These are phyloP conservation scores for Megastigmus dorsalis DNA, from an alignment of 2,888 invertebrate genomes.

Conservation along the genomic window DNA sequence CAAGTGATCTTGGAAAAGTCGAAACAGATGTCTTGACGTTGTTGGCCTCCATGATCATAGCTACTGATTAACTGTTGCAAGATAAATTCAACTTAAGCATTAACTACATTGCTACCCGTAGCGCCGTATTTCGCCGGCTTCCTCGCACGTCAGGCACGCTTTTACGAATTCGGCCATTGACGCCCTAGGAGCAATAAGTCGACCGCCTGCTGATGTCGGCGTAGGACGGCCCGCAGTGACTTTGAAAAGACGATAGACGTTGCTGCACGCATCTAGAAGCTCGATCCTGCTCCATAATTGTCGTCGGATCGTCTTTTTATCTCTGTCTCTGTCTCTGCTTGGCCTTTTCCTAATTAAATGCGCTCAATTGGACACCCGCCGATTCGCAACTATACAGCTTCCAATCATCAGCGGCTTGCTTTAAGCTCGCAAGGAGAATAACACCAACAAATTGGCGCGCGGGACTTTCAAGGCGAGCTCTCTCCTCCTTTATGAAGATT, in stretches of 20 bases:
- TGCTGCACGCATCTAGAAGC: neutral
- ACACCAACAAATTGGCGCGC: neutral
- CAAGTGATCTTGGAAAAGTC: too few relatives aligned
- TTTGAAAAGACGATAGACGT: conserved; percentile 28
- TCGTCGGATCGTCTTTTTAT: conserved; percentile 2
- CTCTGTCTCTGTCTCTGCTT: neutral
- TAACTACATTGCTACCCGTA: too few relatives aligned
- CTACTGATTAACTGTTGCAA: too few relatives aligned
- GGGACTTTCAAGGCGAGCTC: neutral
- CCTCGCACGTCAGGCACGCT: too few relatives aligned
- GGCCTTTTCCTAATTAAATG: conserved; percentile 51
- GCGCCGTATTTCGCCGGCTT: too few relatives aligned
- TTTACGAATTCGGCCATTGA: too few relatives aligned
- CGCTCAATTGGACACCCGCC: conserved; percentile 46
- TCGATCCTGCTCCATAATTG: neutral
- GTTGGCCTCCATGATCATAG: too few relatives aligned
- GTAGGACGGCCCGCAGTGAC: conserved; percentile 17
- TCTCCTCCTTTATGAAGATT: conserved; percentile 34
- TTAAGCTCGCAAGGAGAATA: too few relatives aligned
- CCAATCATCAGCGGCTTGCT: conserved; percentile 26
- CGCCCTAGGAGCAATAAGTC: conserved; percentile 17
- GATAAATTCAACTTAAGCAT: too few relatives aligned
- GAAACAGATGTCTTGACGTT: too few relatives aligned
- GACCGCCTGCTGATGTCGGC: conserved; percentile 14
- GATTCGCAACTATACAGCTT: conserved; percentile 24